Evolutionary conservation across 2,888 invertebrate species (phyloP), one percentile per base, ranked within the genome.

Genomic region (Xiphydria camelus): DNA sequence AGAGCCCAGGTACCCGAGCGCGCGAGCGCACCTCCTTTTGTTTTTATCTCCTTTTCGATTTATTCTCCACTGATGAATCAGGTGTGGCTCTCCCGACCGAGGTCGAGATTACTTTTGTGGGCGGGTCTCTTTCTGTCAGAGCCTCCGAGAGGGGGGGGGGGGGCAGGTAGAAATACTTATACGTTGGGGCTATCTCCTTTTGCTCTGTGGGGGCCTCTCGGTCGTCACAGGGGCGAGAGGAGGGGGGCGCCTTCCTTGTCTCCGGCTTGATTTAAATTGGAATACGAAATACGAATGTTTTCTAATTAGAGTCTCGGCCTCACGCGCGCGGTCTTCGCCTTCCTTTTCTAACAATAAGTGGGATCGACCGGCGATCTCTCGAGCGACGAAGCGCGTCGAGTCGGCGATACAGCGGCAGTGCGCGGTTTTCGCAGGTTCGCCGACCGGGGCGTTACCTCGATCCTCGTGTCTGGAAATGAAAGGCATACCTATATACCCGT

Each of bases 51-150:
- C 49, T 37, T 61, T 63, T 70, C 69, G 66, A 72, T 72, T 67
- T 70, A 70, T 70, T 65, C 63, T 55, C 47, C 56, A 64, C 63
- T 73, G 73, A 74, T 74, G 74, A 73, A 74, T 74, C 73, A 72
- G 73, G 67, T 70, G 70, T 64, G 58, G 59, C 57, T 68, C 55
- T 57, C 46, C 48, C 45, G 31, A 39, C 42, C 46, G 56, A 63
- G 58, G 55, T 64, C 61, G 65, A 73, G 71, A 74, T 75, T 74
- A 72, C 75, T 74, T 75, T 75, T 70, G 73, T 73, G 74, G 75
- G 75, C 75, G 75, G 73, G 68, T 71, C 71, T 66, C 65, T 64
- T 61, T 66, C 69, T 73, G 75, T 75, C 75, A 75, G 73, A 68
- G 70, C 65, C 66, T 68, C 62, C 55, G 57, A 19, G 33, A 38